These are phyloP conservation scores for Eublepharis macularius DNA, from an alignment of 2,113 vertebrate species.

Conservation along the genomic window DNA sequence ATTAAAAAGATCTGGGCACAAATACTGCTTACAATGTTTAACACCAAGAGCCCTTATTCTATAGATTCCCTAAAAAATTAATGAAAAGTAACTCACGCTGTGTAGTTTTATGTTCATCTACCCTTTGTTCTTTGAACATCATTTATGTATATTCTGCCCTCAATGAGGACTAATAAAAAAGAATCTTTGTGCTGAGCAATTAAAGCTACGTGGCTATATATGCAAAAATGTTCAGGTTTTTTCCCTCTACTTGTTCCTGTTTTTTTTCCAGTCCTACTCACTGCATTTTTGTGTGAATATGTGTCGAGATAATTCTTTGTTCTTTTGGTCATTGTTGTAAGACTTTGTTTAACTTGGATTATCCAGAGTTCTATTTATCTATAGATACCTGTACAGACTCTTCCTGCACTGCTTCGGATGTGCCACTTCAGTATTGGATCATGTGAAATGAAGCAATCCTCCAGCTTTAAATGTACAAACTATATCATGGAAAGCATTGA, in stretches of 20 bases:
- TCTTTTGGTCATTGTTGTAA: conserved; percentile 83
- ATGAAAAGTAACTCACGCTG: conserved; percentile 41
- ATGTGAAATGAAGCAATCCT: conserved; percentile 75
- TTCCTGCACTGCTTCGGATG: conserved; percentile 76
- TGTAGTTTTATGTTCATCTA: conserved; percentile 70
- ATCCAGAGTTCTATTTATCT: conserved; percentile 86
- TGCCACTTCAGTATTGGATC: conserved; percentile 81
- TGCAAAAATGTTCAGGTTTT: conserved; percentile 62
- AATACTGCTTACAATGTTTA: conserved; percentile 66
- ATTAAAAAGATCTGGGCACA: conserved; percentile 64
- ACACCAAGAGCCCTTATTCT: conserved; percentile 60
- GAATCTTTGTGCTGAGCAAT: conserved; percentile 69
- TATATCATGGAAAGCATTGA: conserved; percentile 72
- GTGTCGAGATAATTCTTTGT: conserved; percentile 78
- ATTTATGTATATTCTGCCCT: conserved; percentile 90
- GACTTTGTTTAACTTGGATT: conserved; percentile 75
- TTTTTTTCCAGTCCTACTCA: conserved; percentile 7
- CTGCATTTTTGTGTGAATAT: conserved; percentile 81
- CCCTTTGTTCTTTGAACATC: conserved; percentile 80
- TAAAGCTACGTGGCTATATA: conserved; percentile 70
- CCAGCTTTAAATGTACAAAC: conserved; percentile 76
- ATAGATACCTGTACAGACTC: conserved; percentile 77
- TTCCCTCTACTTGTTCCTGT: conserved; percentile 55
- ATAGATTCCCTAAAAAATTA: conserved; percentile 51
- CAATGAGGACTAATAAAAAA: conserved; percentile 89